phyloP scores from a whole-genome alignment of 37 sponge, comb jelly and placozoan species.

The Agelas oroides region DNA sequence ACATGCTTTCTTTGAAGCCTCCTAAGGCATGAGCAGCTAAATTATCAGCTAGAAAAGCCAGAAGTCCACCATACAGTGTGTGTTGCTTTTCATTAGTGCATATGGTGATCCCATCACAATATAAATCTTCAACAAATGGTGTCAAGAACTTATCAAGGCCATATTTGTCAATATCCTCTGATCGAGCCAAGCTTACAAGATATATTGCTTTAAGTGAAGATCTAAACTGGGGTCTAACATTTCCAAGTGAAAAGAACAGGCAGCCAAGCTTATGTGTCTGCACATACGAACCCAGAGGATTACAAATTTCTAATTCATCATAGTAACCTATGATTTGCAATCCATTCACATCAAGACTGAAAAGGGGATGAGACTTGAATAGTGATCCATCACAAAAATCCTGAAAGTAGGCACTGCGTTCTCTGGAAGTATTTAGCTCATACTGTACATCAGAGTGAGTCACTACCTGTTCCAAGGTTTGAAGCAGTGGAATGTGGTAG shows the following conservation, averaged over 20 bases:
- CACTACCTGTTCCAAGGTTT: too few species aligned
- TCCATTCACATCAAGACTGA: too few species aligned
- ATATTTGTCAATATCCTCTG: slow-evolving; percentile 31
- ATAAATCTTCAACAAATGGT: slow-evolving; percentile 20
- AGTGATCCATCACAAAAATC: too few species aligned
- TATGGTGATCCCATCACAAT: too few species aligned
- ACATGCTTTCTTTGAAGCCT: slow-evolving; percentile 18
- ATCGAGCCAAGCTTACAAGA: slow-evolving; percentile 10
- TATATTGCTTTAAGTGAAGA: slow-evolving; percentile 35
- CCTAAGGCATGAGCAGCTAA: slow-evolving; percentile 35
- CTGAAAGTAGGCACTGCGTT: too few species aligned
- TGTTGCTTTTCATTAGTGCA: neutral
- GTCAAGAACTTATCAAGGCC: neutral
- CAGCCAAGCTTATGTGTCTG: slow-evolving; percentile 36
- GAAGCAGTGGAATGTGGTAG: too few species aligned
- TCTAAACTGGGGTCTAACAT: slow-evolving; percentile 6
- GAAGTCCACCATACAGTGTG: slow-evolving; percentile 27
- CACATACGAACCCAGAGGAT: slow-evolving; percentile 28
- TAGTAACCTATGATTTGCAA: too few species aligned
- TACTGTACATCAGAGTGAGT: too few species aligned
- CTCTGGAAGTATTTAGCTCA: too few species aligned
- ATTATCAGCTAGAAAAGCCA: slow-evolving; percentile 34
- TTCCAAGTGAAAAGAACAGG: slow-evolving; percentile 25
- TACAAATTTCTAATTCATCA: slow-evolving; percentile 35
- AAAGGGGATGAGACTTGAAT: too few species aligned